Evolutionary conservation across 2,888 invertebrate genomes (phyloP), one percentile per base, ranked within the genome.

Genomic region (Polia nebulosa): DNA sequence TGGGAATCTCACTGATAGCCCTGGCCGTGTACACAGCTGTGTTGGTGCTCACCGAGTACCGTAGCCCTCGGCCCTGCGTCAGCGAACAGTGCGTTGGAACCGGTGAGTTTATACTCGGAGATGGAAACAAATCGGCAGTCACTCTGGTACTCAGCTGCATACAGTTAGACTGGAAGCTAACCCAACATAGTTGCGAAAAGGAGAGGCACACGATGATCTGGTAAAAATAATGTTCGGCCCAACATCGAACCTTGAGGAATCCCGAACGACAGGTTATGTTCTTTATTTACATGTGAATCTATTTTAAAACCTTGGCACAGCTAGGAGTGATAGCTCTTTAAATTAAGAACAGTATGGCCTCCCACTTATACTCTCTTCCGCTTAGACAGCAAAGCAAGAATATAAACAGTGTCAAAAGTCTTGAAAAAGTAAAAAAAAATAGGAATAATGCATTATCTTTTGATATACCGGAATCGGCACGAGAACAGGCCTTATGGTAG

Each of bases 61-160:
- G 87, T 76, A 91, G 90, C 56, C 91, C 93, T 0, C 85, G 92
- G 47, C 93, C 96, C 49, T 97, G 97, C 85, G 88, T 97, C 87
- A 96, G 94, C 81, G 96, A 96, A 85, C 96, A 96, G 82, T 97
- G 97, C 86, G 96, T 97, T 25, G 96, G 95, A 68, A 97, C 97
- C 85, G 97, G 97, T 97, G 90, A 81, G 25, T 22, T 29, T 9
- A 13, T 17, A 15, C n/a, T n/a, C n/a, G n/a, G n/a, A n/a, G n/a
- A n/a, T n/a, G n/a, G n/a, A n/a, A n/a, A n/a, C n/a, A n/a, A n/a
- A n/a, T n/a, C n/a, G n/a, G n/a, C n/a, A n/a, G n/a, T n/a, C n/a
- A n/a, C n/a, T n/a, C n/a, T n/a, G n/a, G n/a, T n/a, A n/a, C n/a
- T n/a, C n/a, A n/a, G n/a, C n/a, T n/a, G n/a, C n/a, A n/a, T n/a